Evolutionary conservation across 2,113 vertebrate genomes (phyloP).

Genomic region (Leucoraja erinaceus): DNA sequence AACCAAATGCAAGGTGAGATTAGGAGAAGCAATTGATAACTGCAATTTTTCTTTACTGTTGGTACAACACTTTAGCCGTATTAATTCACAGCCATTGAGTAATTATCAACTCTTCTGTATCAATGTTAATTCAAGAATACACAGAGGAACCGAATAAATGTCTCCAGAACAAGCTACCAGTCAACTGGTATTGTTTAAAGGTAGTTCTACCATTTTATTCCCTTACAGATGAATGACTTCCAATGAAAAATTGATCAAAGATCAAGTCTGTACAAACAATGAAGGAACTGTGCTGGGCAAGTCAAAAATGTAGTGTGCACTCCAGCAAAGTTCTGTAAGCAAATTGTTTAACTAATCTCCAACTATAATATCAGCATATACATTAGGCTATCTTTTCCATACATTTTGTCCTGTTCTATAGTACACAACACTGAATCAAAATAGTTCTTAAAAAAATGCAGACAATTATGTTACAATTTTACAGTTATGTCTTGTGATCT

Average conservation of each 20-base stretch:
- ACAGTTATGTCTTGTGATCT: neutral
- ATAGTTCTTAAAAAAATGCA: neutral
- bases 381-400: neutral
- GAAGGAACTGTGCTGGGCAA: neutral
- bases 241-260: neutral
- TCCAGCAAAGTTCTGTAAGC: neutral
- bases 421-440: neutral
- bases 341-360: neutral
- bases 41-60: neutral
- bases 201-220: neutral
- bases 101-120: neutral
- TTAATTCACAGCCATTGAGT: neutral
- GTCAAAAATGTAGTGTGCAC: neutral
- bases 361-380: neutral
- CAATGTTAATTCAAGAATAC: neutral
- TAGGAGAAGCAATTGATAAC: neutral
- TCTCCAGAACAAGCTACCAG: neutral
- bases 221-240: neutral
- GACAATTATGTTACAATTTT: neutral
- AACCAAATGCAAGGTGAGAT: neutral
- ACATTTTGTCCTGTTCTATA: neutral
- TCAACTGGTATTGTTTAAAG: neutral
- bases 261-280: neutral
- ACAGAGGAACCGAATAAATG: neutral
- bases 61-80: neutral